Conservation (phyloP, 2,888 invertebrate genomes). For the Calliopum simillimum region DNA sequence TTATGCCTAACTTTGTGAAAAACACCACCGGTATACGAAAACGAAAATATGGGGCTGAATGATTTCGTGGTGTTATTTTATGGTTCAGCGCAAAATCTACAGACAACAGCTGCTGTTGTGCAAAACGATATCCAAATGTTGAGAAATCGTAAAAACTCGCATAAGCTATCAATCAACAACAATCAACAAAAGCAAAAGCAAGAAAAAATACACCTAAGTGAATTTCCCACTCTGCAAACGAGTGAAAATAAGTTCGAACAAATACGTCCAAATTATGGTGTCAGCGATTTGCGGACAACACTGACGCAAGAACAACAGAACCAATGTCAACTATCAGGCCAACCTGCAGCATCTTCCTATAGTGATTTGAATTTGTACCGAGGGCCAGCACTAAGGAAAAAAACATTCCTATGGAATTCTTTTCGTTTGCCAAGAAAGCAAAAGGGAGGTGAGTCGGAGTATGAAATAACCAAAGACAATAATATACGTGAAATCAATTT, state of each 20-base stretch:
- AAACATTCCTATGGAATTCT: slow-evolving; percentile 66
- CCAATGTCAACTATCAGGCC: slow-evolving; percentile 36
- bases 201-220: slow-evolving; percentile 37
- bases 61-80: slow-evolving; percentile 67
- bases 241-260: slow-evolving; percentile 47
- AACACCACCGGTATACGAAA: slow-evolving; percentile 6
- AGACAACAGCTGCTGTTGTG: slow-evolving; percentile 46
- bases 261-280: slow-evolving; percentile 40
- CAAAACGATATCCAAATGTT: slow-evolving; percentile 56
- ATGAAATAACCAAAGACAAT: no score
- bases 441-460: slow-evolving; percentile 54
- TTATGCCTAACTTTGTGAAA: slow-evolving; percentile 11
- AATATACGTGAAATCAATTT: no score
- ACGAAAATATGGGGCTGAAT: slow-evolving; percentile 63
- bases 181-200: slow-evolving; percentile 45
- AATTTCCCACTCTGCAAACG: slow-evolving; percentile 44
- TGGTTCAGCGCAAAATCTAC: slow-evolving; percentile 62
- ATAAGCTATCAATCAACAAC: slow-evolving; percentile 50
- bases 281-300: slow-evolving; percentile 40
- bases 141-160: slow-evolving; percentile 62
- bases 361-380: slow-evolving; percentile 64
- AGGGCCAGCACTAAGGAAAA: slow-evolving; percentile 54
- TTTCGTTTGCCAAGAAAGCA: slow-evolving; percentile 66
- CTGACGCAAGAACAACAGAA: slow-evolving; percentile 41
- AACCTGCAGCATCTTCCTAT: slow-evolving; percentile 44